A percentile compares a stretch with the other conserved stretches of the same genome.
Conservation (phyloP, 2,888 invertebrate species). For the Philereme transversata region DNA sequence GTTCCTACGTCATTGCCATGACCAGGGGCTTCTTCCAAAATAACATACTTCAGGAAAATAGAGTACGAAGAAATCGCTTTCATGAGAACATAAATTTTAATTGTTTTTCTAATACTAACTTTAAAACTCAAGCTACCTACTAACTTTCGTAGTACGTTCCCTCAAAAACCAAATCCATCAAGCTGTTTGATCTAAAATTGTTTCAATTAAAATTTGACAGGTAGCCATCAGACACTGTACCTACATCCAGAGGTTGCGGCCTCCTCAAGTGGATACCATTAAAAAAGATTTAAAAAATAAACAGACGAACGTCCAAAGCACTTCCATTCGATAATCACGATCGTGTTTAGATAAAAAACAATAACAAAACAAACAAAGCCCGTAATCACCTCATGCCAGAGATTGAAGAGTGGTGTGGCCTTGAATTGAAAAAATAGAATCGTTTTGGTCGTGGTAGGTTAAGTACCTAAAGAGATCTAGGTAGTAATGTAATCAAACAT, state of each 20-base stretch:
- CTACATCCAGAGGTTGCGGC: constrained; percentile 46
- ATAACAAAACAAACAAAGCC: constrained; percentile 79
- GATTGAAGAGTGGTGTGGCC: constrained; percentile 46
- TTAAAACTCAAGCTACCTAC: neutral
- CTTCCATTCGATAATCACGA: constrained; percentile 75
- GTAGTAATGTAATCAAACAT: too few species aligned
- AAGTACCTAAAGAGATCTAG: too few species aligned
- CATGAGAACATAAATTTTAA: too few species aligned
- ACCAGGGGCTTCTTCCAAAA: too few species aligned
- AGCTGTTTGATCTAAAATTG: constrained; percentile 36
- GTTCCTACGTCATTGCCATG: too few species aligned
- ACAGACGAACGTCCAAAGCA: constrained; percentile 57
- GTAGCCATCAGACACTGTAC: constrained; percentile 10
- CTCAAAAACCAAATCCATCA: constrained; percentile 30
- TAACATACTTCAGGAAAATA: too few species aligned
- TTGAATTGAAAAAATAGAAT: constrained; percentile 18
- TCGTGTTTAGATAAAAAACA: constrained; percentile 81
- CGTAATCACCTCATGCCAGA: constrained; percentile 78
- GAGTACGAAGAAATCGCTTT: too few species aligned
- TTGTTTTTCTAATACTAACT: neutral
- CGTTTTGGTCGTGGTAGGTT: too few species aligned
- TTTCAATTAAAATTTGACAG: constrained; percentile 51
- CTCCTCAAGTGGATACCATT: constrained; percentile 51
- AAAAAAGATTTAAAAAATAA: constrained; percentile 53
- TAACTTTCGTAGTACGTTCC: neutral